Evolutionary conservation across 2,797 vertebrate species (phyloP).

Genomic region (Pangasius larnaudii): DNA sequence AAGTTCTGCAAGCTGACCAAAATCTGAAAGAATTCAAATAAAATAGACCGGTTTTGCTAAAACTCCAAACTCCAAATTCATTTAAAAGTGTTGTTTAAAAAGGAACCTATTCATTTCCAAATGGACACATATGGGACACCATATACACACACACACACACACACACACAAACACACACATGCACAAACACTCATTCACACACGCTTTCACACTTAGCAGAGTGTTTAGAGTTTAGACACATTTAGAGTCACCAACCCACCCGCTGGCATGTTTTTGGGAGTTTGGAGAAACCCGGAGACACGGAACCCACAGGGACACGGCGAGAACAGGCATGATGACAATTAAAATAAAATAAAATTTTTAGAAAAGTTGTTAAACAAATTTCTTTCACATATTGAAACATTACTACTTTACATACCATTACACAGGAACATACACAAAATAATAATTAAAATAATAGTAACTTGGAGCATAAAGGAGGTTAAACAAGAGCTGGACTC

Average conservation of each 20-base stretch:
- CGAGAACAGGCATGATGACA: not conserved
- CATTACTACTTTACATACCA: not conserved
- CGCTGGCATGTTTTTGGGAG: not conserved
- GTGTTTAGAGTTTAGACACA: too few relatives aligned
- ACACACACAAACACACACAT: not conserved
- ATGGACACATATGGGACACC: not conserved
- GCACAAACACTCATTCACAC: not conserved
- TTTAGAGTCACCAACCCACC: not conserved
- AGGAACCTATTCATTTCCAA: not conserved
- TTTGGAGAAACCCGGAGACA: not conserved
- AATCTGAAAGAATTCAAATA: not conserved
- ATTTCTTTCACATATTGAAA: not conserved
- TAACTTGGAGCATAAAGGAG: not conserved
- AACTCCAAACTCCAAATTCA: not conserved
- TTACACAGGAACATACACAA: not conserved
- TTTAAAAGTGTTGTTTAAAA: not conserved
- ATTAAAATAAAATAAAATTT: not conserved
- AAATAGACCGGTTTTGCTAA: not conserved
- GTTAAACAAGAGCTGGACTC: constrained; percentile 9
- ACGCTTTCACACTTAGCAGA: not conserved
- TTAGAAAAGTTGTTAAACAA: not conserved
- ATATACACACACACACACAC: not conserved
- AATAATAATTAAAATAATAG: not conserved
- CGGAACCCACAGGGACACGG: not conserved
- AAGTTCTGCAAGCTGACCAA: not conserved